Base-by-base conservation (phyloP, 2,797 vertebrate species). In the Sciaenops ocellatus region DNA sequence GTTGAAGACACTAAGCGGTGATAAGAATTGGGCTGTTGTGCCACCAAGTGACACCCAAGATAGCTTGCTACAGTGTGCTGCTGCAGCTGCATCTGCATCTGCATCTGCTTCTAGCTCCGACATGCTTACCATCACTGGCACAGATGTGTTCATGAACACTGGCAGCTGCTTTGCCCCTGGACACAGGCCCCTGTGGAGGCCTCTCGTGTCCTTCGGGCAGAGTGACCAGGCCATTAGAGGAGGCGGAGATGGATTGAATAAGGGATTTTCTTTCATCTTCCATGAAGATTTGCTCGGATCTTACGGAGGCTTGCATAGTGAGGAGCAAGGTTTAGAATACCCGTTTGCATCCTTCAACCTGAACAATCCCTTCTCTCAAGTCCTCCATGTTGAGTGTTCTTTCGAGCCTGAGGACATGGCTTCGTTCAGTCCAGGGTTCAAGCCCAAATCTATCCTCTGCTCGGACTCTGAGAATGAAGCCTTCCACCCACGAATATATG, bases 181-280 rank as follows among this genome's bases (percentile, higher is more conserved):
- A 52, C 97, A 99, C 87, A 95, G 97, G 94, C 97, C 97, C 76
- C 93, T 99, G 61, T 99, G 98, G 98, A 97, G 96, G 89, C 98
- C 98, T 0, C 95, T 98, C 8, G 95, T 98, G 79, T 98, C 98
- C 15, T 97, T 98, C 81, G 98, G 97, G 76, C 98, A 98, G 94
- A 96, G 93, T 0, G 97, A 98, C 71, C 97, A 95, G 81, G 94
- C 96, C 28, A 95, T 95, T 82, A 95, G 93, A 71, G 96, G 96
- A 87, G 92, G 96, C n/a, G 96, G 96, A 74, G 97, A 97, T 0
- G 96, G 96, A 88, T 94, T 98, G 86, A 98, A 97, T 94, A 98
- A 98, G 94, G 97, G 97, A 72, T 98, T 99, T 96, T 99, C 98
- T 92, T 97, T 99, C 90, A 97, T 99, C 96, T 98, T 99, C 97